phyloP scores from a whole-genome alignment of 2,113 vertebrate genomes.

The Gymnarchus niloticus region DNA sequence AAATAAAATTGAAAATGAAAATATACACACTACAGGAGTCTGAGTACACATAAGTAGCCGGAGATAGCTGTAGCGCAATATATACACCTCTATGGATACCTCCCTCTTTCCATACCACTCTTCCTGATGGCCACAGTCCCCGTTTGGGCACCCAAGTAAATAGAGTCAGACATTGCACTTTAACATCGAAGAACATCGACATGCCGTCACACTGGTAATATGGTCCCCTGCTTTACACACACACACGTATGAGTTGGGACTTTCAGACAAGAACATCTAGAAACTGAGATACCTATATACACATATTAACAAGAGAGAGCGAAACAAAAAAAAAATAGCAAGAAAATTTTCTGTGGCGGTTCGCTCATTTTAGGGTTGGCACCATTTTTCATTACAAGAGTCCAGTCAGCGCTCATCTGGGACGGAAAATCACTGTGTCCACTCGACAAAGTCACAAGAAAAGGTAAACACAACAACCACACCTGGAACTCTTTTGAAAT shows the following conservation, averaged over 20 bases:
- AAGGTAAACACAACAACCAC: conserved; percentile 1
- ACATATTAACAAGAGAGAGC: conserved; percentile 15
- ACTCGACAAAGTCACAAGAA: background rate
- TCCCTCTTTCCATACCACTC: conserved; percentile 2
- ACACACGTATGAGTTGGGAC: conserved; percentile 30
- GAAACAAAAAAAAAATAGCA: conserved; percentile 17
- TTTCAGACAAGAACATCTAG: conserved; percentile 34
- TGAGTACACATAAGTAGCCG: background rate
- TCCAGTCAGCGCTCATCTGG: background rate
- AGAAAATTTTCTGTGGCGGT: background rate
- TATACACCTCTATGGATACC: background rate
- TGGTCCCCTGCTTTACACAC: conserved; percentile 28
- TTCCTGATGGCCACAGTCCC: conserved; percentile 17
- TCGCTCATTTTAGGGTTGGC: conserved; percentile 18
- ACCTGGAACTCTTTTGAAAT: background rate
- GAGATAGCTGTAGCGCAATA: background rate
- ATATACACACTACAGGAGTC: background rate
- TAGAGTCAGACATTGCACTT: conserved; percentile 31
- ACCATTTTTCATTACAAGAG: conserved; percentile 8
- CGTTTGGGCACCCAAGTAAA: conserved; percentile 15
- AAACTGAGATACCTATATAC: conserved; percentile 40
- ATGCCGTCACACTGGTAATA: conserved; percentile 29
- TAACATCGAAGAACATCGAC: conserved; percentile 27
- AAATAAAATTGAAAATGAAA: background rate
- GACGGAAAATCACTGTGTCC: background rate